phyloP scores from a whole-genome alignment of 1,140 invertebrate genomes.

The Homarus americanus region DNA sequence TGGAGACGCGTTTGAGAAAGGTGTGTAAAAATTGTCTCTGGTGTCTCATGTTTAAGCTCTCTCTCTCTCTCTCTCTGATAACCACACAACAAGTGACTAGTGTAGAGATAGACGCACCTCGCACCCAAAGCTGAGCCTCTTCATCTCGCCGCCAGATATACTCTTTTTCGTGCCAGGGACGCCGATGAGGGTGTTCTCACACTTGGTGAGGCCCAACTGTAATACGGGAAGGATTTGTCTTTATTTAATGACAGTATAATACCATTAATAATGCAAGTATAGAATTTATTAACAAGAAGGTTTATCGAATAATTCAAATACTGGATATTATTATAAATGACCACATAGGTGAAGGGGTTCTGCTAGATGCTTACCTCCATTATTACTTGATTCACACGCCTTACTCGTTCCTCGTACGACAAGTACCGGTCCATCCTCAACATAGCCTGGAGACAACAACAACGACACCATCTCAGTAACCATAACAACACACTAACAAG shows the following conservation, averaged over 20 bases:
- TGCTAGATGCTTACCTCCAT: slow-evolving; percentile 86
- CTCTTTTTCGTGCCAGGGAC: slow-evolving; percentile 88
- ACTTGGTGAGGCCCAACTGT: slow-evolving; percentile 90
- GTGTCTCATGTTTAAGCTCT: too few relatives aligned
- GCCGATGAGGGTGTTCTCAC: slow-evolving; percentile 92
- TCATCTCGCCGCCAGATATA: slow-evolving; percentile 96
- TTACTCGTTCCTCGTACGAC: slow-evolving; percentile 86
- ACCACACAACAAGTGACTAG: not conserved
- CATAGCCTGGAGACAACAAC: slow-evolving; percentile 80
- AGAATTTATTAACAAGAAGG: not conserved
- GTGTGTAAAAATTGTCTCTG: too few relatives aligned
- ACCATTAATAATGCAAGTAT: not conserved
- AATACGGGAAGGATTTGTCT: not conserved
- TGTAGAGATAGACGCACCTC: slow-evolving; percentile 81
- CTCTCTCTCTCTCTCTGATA: too few relatives aligned
- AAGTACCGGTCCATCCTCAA: slow-evolving; percentile 93
- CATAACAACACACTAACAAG: too few relatives aligned
- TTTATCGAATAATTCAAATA: not conserved
- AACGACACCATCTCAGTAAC: too few relatives aligned
- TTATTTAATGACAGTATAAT: too few relatives aligned
- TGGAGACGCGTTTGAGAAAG: too few relatives aligned
- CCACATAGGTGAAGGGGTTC: not conserved
- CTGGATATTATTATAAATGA: not conserved
- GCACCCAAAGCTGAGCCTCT: slow-evolving; percentile 94
- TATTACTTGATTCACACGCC: slow-evolving; percentile 93